Evolutionary conservation across 1,140 invertebrate species (phyloP).

Genomic region (Lasioglossum baleicum): DNA sequence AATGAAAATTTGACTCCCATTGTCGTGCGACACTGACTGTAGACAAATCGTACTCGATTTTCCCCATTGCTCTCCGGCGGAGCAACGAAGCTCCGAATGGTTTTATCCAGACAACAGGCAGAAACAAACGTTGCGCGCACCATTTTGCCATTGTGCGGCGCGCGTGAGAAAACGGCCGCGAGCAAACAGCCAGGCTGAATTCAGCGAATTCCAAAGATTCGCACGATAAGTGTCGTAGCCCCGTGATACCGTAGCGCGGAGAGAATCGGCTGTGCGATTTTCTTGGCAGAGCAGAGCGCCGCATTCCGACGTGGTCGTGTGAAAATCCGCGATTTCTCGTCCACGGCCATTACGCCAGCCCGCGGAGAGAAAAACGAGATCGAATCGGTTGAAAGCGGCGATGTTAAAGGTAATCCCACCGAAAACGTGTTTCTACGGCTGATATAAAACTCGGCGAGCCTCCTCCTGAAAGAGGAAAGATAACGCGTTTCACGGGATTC

Average conservation of each 20-base stretch:
- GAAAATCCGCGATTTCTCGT: constrained; percentile 34
- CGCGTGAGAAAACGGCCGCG: constrained; percentile 38
- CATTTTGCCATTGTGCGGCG: background rate
- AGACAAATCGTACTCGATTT: too few species aligned
- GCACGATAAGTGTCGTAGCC: constrained; percentile 40
- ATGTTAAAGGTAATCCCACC: too few species aligned
- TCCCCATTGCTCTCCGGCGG: too few species aligned
- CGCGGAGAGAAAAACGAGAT: background rate
- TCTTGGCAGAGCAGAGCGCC: constrained; percentile 13
- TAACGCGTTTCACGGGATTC: too few species aligned
- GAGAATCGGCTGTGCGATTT: constrained; percentile 30
- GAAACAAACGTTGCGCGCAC: too few species aligned
- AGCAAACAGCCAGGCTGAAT: constrained; percentile 16
- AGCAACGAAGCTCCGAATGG: too few species aligned
- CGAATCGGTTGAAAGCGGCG: background rate
- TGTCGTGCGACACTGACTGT: too few species aligned
- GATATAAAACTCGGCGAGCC: too few species aligned
- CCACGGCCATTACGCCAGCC: background rate
- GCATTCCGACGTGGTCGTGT: constrained; percentile 37
- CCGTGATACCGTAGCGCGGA: constrained; percentile 35
- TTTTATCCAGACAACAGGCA: too few species aligned
- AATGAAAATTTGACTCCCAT: too few species aligned
- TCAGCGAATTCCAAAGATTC: constrained; percentile 42
- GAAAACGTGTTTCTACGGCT: too few species aligned
- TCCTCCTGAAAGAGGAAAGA: too few species aligned